phyloP scores from a whole-genome alignment of 2,797 vertebrate genomes.

The Notolabrus celidotus region DNA sequence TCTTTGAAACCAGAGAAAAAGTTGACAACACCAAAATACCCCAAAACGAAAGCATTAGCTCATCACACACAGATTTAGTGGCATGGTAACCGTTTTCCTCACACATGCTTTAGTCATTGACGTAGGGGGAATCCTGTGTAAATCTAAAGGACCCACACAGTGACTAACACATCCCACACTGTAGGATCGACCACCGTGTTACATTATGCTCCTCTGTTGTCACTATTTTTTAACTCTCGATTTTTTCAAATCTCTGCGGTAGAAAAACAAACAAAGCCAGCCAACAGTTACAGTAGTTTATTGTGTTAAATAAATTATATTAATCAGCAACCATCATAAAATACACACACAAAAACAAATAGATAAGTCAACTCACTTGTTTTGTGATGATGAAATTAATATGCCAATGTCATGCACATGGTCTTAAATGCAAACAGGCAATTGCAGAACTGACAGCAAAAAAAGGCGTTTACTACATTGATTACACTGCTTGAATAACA shows the following conservation, averaged over 20 bases:
- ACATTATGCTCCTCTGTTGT: background rate
- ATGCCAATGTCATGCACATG: constrained; percentile 70
- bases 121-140: constrained; percentile 66
- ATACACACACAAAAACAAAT: constrained; percentile 41
- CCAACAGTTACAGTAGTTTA: constrained; percentile 72
- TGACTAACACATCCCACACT: constrained; percentile 86
- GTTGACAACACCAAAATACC: no score
- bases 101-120: constrained; percentile 14
- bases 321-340: constrained; percentile 69
- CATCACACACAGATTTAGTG: no score
- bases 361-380: constrained; percentile 60
- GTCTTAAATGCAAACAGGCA: constrained; percentile 67
- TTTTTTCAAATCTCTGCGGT: background rate
- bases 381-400: constrained; percentile 40
- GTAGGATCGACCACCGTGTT: constrained; percentile 74
- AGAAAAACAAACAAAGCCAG: constrained; percentile 17
- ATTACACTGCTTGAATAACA: constrained; percentile 74
- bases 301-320: constrained; percentile 81
- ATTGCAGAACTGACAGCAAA: constrained; percentile 62
- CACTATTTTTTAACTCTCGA: background rate
- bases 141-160: constrained; percentile 85
- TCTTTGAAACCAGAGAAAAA: no score
- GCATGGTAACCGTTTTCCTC: background rate
- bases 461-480: constrained; percentile 60
- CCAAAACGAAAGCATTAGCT: no score